A percentile compares a stretch with the other conserved stretches of the same genome.
Conservation (phyloP, 1,140 invertebrate genomes). For the Forficula auricularia region DNA sequence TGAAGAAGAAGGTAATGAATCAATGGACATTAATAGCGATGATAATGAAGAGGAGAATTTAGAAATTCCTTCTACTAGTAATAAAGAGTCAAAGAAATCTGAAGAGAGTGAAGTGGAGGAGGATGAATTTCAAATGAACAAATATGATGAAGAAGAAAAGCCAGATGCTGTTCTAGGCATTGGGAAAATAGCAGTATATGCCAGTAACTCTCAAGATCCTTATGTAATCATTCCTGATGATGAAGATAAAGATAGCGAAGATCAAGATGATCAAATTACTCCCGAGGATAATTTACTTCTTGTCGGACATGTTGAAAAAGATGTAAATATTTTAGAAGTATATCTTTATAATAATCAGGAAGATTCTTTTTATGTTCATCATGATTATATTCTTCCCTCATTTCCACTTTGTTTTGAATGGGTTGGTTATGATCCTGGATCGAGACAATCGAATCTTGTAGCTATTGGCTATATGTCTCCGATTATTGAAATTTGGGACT, state of each 20-base stretch:
- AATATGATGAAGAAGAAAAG: conserved; percentile 20
- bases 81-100: conserved; percentile 31
- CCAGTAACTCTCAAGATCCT: conserved; percentile 35
- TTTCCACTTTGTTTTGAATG: conserved; percentile 85
- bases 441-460: conserved; percentile 55
- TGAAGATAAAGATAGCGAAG: conserved; percentile 58
- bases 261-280: conserved; percentile 80
- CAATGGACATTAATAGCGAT: no score
- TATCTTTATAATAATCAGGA: conserved; percentile 81
- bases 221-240: conserved; percentile 34
- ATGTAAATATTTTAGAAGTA: conserved; percentile 70
- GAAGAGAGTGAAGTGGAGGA: conserved; percentile 29
- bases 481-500: conserved; percentile 84
- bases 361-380: conserved; percentile 79
- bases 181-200: conserved; percentile 32
- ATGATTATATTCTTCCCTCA: conserved; percentile 73
- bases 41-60: no score
- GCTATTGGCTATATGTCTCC: conserved; percentile 83
- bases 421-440: conserved; percentile 60
- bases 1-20: no score
- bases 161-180: conserved; percentile 24
- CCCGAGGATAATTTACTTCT: conserved; percentile 80
- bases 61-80: conserved; percentile 11
- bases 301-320: conserved; percentile 69
- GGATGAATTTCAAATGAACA: conserved; percentile 43